Evolutionary conservation across 2,113 vertebrate species (phyloP).

Genomic region (Eulacestoma nigropectus): DNA sequence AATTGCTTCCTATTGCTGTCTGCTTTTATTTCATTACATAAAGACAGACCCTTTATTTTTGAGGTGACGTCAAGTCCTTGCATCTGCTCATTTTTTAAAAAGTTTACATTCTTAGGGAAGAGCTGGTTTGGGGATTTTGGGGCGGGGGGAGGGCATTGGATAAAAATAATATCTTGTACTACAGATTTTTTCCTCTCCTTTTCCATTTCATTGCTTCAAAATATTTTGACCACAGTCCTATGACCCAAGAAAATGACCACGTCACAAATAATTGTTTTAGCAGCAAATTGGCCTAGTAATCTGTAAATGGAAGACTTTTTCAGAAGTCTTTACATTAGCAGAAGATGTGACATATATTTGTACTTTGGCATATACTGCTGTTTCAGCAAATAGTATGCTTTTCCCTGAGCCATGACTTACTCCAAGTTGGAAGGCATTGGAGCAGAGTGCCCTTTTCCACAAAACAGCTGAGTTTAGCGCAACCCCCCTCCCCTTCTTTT

Average conservation of each 20-base stretch:
- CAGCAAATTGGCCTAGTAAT: not conserved
- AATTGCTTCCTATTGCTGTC: conserved; percentile 32
- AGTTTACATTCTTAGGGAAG: not conserved
- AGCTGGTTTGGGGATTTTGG: not conserved
- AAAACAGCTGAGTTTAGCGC: not conserved
- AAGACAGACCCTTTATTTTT: not conserved
- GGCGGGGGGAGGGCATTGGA: rapidly evolving
- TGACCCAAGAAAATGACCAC: not conserved
- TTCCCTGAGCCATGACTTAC: not conserved
- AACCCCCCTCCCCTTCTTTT: not conserved
- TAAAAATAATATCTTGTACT: not conserved
- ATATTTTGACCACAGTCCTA: not conserved
- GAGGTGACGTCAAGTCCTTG: not conserved
- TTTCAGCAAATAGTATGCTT: not conserved
- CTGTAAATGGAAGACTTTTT: not conserved
- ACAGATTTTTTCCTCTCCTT: not conserved
- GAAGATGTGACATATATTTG: not conserved
- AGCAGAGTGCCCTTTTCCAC: not conserved
- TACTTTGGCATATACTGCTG: not conserved
- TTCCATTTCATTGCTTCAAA: not conserved
- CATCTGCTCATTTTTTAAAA: not conserved
- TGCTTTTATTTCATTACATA: conserved; percentile 24
- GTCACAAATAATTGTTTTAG: not conserved
- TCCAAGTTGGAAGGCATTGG: not conserved
- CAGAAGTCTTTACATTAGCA: not conserved